Conservation (phyloP, 2,888 invertebrate species). For the Papilio protenor region DNA sequence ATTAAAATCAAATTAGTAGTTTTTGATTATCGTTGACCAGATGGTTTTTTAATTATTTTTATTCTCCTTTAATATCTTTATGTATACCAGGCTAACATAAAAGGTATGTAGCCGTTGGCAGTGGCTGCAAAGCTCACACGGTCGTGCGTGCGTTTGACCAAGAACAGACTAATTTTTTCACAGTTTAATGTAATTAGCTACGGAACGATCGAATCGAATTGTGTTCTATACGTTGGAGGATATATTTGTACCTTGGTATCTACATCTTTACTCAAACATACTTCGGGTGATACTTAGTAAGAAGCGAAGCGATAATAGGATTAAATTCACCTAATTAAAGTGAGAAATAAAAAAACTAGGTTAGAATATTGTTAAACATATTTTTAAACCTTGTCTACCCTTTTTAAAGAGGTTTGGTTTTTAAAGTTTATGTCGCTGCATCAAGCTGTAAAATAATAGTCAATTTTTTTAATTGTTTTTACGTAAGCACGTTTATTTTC, state of each 20-base stretch:
- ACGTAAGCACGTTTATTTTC: no score
- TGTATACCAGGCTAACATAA: conserved; percentile 1
- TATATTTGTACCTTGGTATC: conserved; percentile 40
- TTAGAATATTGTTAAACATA: no score
- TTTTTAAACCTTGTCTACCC: no score
- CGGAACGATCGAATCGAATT: conserved; percentile 56
- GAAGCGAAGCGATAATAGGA: background rate
- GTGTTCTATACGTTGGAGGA: conserved; percentile 41
- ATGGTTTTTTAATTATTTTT: background rate
- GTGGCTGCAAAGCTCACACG: conserved; percentile 45
- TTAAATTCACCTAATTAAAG: background rate
- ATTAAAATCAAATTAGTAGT: conserved; percentile 13
- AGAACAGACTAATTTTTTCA: conserved; percentile 74
- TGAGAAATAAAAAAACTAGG: no score
- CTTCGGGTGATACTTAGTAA: background rate
- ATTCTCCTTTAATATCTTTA: background rate
- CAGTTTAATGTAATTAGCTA: conserved; percentile 75
- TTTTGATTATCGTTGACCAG: background rate
- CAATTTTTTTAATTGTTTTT: no score
- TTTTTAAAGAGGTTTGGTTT: background rate
- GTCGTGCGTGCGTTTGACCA: conserved; percentile 59
- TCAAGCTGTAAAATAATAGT: no score
- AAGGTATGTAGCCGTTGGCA: conserved; percentile 44
- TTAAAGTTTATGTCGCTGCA: background rate
- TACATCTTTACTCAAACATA: conserved; percentile 38